Percentiles rank a stretch among this genome's conserved stretches.
These are phyloP conservation scores for Ovis canadensis DNA, from an alignment of 2,113 vertebrate genomes.

Conservation along the genomic window DNA sequence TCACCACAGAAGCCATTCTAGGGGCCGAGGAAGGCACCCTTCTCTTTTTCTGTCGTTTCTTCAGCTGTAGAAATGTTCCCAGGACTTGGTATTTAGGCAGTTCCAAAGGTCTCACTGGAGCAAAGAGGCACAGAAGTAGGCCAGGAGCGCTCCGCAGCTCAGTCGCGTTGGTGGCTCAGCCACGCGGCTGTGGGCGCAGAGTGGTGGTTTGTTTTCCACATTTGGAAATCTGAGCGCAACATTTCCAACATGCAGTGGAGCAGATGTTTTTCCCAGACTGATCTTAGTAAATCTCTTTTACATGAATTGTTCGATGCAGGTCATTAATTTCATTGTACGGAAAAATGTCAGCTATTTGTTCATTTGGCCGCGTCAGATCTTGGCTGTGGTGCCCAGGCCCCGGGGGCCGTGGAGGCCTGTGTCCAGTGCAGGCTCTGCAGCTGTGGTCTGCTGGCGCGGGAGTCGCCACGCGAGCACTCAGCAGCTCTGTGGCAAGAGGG, in stretches of 20 bases:
- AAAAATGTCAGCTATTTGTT: rapidly evolving
- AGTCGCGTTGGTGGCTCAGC: not conserved
- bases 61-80: not conserved
- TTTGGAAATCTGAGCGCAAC: slow-evolving; percentile 29
- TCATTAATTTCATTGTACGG: not conserved
- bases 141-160: slow-evolving; percentile 3
- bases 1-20: slow-evolving; percentile 14
- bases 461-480: rapidly evolving
- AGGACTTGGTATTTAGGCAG: not conserved
- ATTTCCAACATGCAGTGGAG: slow-evolving; percentile 20
- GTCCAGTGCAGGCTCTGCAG: rapidly evolving
- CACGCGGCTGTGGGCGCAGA: not conserved
- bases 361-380: rapidly evolving
- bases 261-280: not conserved
- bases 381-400: rapidly evolving
- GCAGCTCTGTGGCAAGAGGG: rapidly evolving
- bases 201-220: slow-evolving; percentile 20
- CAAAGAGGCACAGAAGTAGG: slow-evolving; percentile 1
- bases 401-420: rapidly evolving
- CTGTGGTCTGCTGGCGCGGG: rapidly evolving
- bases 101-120: not conserved
- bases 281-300: not conserved
- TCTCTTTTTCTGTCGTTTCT: not conserved
- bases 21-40: not conserved
- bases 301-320: not conserved